A percentile compares a stretch with the other conserved stretches of the same genome.
Evolutionary conservation across 2,113 vertebrate species (phyloP).

Genomic region (Opisthocomus hoazin): DNA sequence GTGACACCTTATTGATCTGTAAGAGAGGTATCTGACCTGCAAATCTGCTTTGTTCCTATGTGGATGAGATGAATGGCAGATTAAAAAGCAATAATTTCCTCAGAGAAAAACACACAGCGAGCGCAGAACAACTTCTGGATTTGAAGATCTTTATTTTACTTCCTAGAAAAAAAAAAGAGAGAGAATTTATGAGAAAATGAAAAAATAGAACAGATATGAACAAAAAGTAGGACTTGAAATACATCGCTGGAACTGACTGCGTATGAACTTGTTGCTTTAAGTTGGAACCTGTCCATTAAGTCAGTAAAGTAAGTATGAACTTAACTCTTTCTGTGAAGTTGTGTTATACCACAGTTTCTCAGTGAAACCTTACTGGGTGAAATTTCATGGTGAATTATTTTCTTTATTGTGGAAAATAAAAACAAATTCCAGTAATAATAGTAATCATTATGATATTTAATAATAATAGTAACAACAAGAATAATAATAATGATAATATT

Average conservation of each 20-base stretch:
- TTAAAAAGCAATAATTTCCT: slow-evolving; percentile 17
- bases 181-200: background rate
- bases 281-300: background rate
- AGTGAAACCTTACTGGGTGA: background rate
- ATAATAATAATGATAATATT: no score
- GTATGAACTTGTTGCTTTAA: background rate
- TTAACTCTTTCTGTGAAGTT: background rate
- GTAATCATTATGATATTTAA: no score
- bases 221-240: background rate
- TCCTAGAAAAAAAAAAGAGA: background rate
- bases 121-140: background rate
- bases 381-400: background rate
- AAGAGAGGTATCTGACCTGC: background rate
- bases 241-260: background rate
- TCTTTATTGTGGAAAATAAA: background rate
- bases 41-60: slow-evolving; percentile 2
- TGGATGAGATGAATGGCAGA: background rate
- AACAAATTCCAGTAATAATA: background rate
- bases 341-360: background rate
- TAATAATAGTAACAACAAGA: no score
- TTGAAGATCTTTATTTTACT: background rate
- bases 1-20: background rate
- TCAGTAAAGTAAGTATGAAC: background rate
- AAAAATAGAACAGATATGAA: background rate
- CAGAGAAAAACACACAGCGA: background rate